Conservation (phyloP, 35 echinoderm and acorn worm species). For the Patiria miniata region DNA sequence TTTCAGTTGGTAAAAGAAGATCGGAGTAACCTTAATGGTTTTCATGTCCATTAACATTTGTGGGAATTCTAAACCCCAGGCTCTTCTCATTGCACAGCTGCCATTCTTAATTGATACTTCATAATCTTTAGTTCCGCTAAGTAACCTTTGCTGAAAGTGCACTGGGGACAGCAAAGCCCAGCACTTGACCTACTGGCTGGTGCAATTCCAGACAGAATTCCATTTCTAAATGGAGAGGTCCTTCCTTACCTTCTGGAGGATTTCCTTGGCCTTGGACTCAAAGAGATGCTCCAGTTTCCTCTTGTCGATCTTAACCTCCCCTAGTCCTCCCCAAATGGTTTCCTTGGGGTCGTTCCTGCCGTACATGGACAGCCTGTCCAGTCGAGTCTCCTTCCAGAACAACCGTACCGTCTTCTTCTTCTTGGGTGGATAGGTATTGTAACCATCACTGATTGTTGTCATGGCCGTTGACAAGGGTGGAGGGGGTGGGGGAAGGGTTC, state of each 20-base stretch:
- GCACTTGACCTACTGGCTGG: no score
- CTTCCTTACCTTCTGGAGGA: conserved; percentile 72
- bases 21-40: no score
- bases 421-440: conserved; percentile 48
- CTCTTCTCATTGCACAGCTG: no score
- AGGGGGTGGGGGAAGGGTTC: conserved; percentile 33
- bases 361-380: conserved; percentile 44
- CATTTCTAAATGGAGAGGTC: no score
- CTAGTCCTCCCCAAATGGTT: background rate
- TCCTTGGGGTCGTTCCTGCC: conserved; percentile 35
- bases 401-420: conserved; percentile 95
- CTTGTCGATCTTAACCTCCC: conserved; percentile 55
- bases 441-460: conserved; percentile 38
- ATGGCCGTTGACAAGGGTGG: background rate
- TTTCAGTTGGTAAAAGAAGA: no score
- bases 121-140: no score
- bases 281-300: conserved; percentile 93
- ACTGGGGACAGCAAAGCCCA: no score
- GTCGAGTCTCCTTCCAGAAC: conserved; percentile 70
- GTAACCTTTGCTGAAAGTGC: no score
- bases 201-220: no score
- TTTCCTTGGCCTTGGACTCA: conserved; percentile 87
- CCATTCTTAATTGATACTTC: no score
- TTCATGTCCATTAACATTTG: no score
- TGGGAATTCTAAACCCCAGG: no score